Evolutionary conservation across 2,797 vertebrate genomes (phyloP), one percentile per base, ranked within the genome.

Genomic region (Alosa sapidissima): DNA sequence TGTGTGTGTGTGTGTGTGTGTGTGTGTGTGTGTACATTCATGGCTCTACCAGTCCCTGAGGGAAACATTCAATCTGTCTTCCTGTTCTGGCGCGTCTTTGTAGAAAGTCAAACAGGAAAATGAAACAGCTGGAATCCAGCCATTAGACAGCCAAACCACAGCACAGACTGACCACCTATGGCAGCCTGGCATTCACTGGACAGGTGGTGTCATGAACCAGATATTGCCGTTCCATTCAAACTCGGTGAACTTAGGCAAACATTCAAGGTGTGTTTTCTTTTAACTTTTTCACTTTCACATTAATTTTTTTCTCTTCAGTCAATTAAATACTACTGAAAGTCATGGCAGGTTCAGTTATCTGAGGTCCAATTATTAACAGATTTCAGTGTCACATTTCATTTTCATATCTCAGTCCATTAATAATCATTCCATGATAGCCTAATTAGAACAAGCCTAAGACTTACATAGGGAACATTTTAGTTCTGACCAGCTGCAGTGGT

Each of bases 61-160:
- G 85, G 88, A 88, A 55, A 72, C 88, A 89, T 91, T 91, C 86
- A 89, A 62, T 83, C 89, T 87, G 24, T 85, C 88, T 91, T 92
- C 90, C 91, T 91, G 89, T 85, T 72, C 86, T 82, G 85, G 86
- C 82, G 84, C 24, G 49, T 87, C 84, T 90, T 86, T 91, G 86
- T 81, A 87, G 28, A 81, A 85, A 91, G 84, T 86, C 83, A 86
- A 82, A 19, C 85, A 84, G 81, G 72, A 81, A 84, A 88, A 84
- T 88, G 87, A 85, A 45, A 83, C 52, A 45, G 48, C 81, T 87
- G 85, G 84, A 89, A 84, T 21, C 62, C 16, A 52, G 87, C 84
- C 85, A 2, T 3, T 86, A 87, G 72, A 84, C 28, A 28, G 28
- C 1, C 81, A 84, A 41, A 41, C 82, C 72, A 86, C 82, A 47